phyloP scores from a whole-genome alignment of 2,113 vertebrate genomes.

The Lota lota region DNA sequence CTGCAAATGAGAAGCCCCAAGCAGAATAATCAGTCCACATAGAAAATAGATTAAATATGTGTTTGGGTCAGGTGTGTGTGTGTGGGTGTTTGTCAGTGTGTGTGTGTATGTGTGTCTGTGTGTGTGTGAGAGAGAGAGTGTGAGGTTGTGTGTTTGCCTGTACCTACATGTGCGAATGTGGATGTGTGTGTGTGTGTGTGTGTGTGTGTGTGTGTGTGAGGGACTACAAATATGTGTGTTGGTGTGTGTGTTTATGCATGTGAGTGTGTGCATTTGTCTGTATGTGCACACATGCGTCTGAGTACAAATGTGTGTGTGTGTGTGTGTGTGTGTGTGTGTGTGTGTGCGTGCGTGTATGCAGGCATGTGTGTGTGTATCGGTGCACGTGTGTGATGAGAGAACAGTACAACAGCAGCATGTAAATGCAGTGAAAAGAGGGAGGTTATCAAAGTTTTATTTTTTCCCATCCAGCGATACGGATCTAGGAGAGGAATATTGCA shows the following conservation, averaged over 20 bases:
- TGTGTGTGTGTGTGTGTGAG: too few relatives aligned
- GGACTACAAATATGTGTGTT: not conserved
- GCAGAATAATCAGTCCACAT: conserved; percentile 17
- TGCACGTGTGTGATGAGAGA: too few relatives aligned
- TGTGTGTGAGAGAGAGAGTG: too few relatives aligned
- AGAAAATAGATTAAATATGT: conserved; percentile 36
- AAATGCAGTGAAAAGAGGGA: conserved; percentile 45
- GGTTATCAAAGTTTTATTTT: conserved; percentile 56
- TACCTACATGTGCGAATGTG: too few relatives aligned
- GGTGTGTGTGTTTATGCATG: not conserved
- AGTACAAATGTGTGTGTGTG: too few relatives aligned
- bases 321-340: not conserved
- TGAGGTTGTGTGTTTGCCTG: too few relatives aligned
- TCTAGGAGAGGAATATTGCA: conserved; percentile 54
- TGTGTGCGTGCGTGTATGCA: not conserved
- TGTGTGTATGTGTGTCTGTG: too few relatives aligned
- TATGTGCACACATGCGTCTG: too few relatives aligned
- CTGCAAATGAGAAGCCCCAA: conserved; percentile 52
- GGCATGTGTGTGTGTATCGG: not conserved
- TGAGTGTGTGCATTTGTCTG: not conserved
- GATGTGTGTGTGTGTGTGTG: too few relatives aligned
- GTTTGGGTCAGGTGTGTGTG: conserved; percentile 19
- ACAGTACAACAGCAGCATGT: not conserved
- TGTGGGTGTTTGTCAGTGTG: too few relatives aligned
- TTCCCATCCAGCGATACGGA: conserved; percentile 47